Evolutionary conservation across 2,797 vertebrate genomes (phyloP).

Genomic region (Spheniscus humboldti): DNA sequence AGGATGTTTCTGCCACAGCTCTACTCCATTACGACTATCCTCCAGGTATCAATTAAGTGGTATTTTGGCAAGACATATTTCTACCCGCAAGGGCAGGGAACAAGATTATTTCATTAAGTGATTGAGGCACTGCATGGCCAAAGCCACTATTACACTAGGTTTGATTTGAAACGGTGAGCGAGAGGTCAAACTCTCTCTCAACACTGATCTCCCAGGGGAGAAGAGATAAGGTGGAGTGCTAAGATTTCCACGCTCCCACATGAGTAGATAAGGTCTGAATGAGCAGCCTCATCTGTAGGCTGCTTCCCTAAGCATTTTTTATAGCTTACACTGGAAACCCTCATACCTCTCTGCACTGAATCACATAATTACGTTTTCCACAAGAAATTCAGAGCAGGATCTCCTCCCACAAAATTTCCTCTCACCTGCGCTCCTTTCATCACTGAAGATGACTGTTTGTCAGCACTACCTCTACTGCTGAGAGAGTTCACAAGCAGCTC

Average conservation of each 20-base stretch:
- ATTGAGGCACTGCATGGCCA: neutral
- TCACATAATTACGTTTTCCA: conserved; percentile 43
- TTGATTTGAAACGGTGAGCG: neutral
- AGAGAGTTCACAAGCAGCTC: conserved; percentile 4
- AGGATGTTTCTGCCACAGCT: neutral
- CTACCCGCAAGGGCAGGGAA: neutral
- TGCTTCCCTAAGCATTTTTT: conserved; percentile 6
- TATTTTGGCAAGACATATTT: neutral
- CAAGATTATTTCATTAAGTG: conserved; percentile 29
- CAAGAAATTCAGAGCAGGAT: conserved; percentile 35
- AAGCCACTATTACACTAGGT: neutral
- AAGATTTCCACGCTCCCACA: conserved; percentile 22
- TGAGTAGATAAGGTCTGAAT: conserved; percentile 50
- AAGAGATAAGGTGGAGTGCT: conserved; percentile 42
- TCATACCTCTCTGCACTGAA: neutral
- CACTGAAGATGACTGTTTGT: conserved; percentile 6
- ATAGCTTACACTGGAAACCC: conserved; percentile 12
- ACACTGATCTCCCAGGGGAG: neutral
- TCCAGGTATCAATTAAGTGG: conserved; percentile 3
- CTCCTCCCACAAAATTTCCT: conserved; percentile 53
- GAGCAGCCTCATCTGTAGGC: conserved; percentile 12
- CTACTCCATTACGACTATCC: neutral
- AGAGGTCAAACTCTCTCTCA: conserved; percentile 36
- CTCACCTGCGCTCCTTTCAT: conserved; percentile 50
- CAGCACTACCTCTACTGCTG: neutral